Conservation (phyloP, 2,888 invertebrate species). For the Epistrophe grossulariae region DNA sequence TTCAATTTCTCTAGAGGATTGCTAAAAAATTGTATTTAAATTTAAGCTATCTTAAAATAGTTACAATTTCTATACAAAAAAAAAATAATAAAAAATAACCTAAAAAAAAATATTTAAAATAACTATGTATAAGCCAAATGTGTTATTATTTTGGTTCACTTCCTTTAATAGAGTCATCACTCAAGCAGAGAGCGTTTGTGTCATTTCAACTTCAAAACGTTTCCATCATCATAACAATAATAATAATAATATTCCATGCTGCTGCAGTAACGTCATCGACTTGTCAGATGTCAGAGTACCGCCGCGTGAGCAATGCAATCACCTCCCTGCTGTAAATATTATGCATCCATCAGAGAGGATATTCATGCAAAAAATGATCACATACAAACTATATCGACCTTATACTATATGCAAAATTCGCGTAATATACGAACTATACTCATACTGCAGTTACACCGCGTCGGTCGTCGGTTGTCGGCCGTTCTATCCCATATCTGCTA, state of each 20-base stretch:
- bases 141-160: constrained; percentile 2
- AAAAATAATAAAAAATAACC: too few relatives aligned
- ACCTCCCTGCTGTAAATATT: constrained; percentile 21
- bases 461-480: background rate
- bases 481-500: background rate
- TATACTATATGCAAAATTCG: constrained; percentile 46
- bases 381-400: constrained; percentile 22
- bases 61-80: too few relatives aligned
- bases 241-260: constrained; percentile 23
- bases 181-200: constrained; percentile 46
- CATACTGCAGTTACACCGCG: background rate
- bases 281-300: constrained; percentile 62
- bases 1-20: too few relatives aligned
- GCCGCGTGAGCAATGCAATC: constrained; percentile 64
- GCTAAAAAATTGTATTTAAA: too few relatives aligned
- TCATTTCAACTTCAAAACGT: constrained; percentile 56
- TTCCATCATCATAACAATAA: constrained; percentile 44
- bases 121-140: background rate
- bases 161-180: constrained; percentile 56
- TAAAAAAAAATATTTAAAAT: too few relatives aligned
- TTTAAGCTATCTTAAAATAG: too few relatives aligned
- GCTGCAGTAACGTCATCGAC: constrained; percentile 51
- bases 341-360: constrained; percentile 41
- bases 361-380: constrained; percentile 38
- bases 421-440: constrained; percentile 9